Percentiles rank a stretch among this genome's conserved stretches.
These are phyloP conservation scores for Heliconius hewitsoni DNA, from an alignment of 1,140 invertebrate genomes.

Conservation along the genomic window DNA sequence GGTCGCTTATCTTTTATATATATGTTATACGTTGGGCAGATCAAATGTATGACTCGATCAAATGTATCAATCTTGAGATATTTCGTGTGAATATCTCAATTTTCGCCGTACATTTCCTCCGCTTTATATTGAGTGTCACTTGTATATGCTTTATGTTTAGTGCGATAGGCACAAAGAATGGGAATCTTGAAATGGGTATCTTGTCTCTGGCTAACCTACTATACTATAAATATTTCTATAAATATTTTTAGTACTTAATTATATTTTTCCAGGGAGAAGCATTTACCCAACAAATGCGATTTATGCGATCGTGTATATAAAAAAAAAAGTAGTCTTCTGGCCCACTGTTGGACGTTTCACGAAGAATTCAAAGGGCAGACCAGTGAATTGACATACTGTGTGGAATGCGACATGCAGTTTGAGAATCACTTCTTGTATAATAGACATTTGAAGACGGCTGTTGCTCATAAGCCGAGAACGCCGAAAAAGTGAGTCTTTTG, in stretches of 20 bases:
- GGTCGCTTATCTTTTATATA: too few species aligned
- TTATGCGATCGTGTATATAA: constrained; percentile 26
- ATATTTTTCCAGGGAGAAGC: constrained; percentile 18
- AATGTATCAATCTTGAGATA: too few species aligned
- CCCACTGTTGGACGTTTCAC: constrained; percentile 16
- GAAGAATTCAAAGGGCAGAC: constrained; percentile 9
- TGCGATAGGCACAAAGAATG: too few species aligned
- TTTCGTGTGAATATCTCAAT: too few species aligned
- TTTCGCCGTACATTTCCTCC: too few species aligned
- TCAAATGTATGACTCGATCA: too few species aligned
- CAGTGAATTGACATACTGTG: constrained; percentile 30
- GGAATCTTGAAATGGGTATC: too few species aligned
- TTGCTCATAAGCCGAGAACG: constrained; percentile 24
- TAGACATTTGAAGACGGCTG: constrained; percentile 12
- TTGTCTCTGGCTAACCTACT: too few species aligned
- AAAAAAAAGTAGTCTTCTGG: neutral
- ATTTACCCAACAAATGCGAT: constrained; percentile 25
- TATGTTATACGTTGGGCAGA: too few species aligned
- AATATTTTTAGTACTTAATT: neutral
- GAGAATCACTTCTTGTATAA: constrained; percentile 17
- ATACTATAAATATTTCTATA: too few species aligned
- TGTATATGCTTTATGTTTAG: too few species aligned
- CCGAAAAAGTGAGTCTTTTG: constrained; percentile 13
- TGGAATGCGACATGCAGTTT: constrained; percentile 36
- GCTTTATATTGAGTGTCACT: too few species aligned